Evolutionary conservation across 2,113 vertebrate species (phyloP).

Genomic region (Fukomys damarensis): DNA sequence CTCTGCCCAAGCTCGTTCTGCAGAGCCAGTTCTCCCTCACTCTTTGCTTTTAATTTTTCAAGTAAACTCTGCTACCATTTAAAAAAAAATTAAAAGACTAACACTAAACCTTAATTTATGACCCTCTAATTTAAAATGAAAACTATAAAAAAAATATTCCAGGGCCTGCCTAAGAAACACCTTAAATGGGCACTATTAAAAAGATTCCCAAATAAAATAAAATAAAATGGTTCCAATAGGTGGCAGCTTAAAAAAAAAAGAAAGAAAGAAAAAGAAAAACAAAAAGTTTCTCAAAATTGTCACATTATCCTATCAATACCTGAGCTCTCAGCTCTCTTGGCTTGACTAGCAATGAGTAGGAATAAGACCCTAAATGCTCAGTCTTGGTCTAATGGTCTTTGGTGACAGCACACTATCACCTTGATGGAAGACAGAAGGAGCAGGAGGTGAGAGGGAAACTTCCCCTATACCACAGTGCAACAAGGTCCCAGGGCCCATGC

Average conservation of each 20-base stretch:
- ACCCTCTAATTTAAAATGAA: not conserved
- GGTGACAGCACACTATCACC: not conserved
- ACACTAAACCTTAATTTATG: not conserved
- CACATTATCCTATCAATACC: not conserved
- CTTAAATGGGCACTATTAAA: not conserved
- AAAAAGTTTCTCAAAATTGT: not conserved
- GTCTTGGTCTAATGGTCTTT: not conserved
- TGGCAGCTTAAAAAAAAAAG: not conserved
- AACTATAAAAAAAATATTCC: conserved; percentile 42
- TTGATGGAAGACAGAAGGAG: not conserved
- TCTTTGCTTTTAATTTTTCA: not conserved
- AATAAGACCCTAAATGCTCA: not conserved
- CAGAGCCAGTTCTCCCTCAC: not conserved
- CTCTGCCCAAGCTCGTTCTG: not conserved
- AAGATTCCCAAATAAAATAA: not conserved
- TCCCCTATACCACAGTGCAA: not conserved
- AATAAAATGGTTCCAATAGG: not conserved
- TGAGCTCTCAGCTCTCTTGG: not conserved
- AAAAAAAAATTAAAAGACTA: conserved; percentile 4
- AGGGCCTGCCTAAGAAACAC: not conserved
- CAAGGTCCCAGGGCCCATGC: not conserved
- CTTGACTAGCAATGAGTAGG: not conserved
- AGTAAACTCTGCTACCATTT: not conserved
- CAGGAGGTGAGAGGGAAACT: not conserved
- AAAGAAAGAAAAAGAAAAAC: not conserved